Evolutionary conservation across 1,140 invertebrate genomes (phyloP).

Genomic region (Neodiprion fabricii): DNA sequence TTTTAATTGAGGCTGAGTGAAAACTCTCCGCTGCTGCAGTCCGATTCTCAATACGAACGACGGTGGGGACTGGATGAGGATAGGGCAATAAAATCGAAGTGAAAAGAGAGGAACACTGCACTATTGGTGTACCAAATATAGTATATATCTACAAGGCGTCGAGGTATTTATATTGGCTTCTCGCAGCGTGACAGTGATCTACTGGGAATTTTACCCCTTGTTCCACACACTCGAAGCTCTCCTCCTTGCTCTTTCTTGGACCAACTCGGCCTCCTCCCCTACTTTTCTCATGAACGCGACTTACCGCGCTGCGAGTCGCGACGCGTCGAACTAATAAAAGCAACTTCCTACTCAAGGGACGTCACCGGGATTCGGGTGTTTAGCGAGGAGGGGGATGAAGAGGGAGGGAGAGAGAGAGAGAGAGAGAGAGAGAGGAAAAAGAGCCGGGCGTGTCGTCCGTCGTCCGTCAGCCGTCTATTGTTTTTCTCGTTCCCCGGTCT

Average conservation of each 20-base stretch:
- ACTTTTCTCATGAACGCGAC: neutral
- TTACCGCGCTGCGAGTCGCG: neutral
- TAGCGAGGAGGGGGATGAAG: conserved; percentile 27
- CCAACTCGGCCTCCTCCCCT: conserved; percentile 11
- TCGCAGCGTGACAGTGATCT: conserved; percentile 59
- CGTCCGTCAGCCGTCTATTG: neutral
- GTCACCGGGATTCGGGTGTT: conserved; percentile 10
- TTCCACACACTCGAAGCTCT: conserved; percentile 54
- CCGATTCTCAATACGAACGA: no score
- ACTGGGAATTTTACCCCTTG: conserved; percentile 58
- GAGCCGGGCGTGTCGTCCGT: conserved; percentile 17
- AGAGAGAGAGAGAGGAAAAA: conserved; percentile 31
- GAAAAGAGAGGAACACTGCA: conserved; percentile 6
- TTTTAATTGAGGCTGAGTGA: no score
- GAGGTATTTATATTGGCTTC: conserved; percentile 63
- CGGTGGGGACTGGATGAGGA: neutral
- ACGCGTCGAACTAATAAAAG: conserved; percentile 10
- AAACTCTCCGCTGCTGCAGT: no score
- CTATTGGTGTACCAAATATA: conserved; percentile 21
- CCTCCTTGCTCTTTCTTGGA: conserved; percentile 17
- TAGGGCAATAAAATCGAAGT: conserved; percentile 16
- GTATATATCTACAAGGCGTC: conserved; percentile 41
- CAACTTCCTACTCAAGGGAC: conserved; percentile 15
- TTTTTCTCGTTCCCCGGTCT: neutral
- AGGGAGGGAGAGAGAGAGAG: conserved; percentile 29